These are phyloP conservation scores for Molossus molossus DNA, from an alignment of 2,797 vertebrate genomes.

Conservation along the genomic window DNA sequence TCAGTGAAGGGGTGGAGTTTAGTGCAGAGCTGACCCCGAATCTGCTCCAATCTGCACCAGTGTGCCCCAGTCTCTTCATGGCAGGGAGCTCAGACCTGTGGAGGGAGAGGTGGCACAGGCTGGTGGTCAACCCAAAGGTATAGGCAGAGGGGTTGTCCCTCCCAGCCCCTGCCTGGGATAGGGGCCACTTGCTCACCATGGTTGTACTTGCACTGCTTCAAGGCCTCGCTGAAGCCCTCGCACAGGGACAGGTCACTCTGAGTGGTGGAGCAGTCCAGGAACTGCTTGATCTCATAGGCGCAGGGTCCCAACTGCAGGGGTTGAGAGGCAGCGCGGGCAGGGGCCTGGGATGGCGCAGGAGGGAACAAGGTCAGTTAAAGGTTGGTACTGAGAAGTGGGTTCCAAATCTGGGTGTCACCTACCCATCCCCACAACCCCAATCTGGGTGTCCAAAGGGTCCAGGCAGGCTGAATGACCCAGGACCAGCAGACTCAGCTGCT, in stretches of 20 bases:
- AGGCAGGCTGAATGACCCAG: not conserved
- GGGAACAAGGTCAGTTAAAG: not conserved
- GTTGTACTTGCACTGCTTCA: constrained; percentile 96
- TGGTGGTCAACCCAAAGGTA: not conserved
- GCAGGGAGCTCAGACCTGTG: constrained; percentile 82
- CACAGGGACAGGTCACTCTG: constrained; percentile 95
- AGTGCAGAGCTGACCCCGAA: not conserved
- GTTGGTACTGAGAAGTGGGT: not conserved
- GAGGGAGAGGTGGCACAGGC: not conserved
- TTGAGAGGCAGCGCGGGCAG: constrained; percentile 79
- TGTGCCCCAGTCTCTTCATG: constrained; percentile 31
- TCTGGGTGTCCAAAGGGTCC: not conserved
- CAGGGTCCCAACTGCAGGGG: constrained; percentile 91
- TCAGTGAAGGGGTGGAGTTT: not conserved
- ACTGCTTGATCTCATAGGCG: constrained; percentile 96
- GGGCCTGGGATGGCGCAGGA: constrained; percentile 25
- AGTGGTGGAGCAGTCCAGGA: constrained; percentile 95
- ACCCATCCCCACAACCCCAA: not conserved
- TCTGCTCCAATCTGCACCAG: not conserved
- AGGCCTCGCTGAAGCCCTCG: constrained; percentile 96
- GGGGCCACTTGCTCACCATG: constrained; percentile 89
- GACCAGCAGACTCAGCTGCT: not conserved
- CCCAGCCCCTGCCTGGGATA: fast-evolving
- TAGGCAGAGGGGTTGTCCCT: not conserved
- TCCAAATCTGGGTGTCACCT: not conserved